phyloP scores from a whole-genome alignment of 2,797 vertebrate genomes.

The Malurus splendens region DNA sequence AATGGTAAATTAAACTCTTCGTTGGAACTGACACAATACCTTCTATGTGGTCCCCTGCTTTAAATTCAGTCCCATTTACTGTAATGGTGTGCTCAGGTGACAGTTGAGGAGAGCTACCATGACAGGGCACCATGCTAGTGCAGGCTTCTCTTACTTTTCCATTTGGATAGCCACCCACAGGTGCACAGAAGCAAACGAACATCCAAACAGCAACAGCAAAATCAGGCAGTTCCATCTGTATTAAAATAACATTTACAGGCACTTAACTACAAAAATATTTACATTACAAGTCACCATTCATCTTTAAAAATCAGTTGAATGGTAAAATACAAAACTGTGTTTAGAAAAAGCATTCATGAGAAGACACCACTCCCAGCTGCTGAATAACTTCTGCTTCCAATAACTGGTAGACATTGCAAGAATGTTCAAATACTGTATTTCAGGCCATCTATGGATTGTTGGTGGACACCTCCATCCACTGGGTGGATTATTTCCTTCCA shows the following conservation, averaged over 20 bases:
- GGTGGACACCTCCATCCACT: neutral
- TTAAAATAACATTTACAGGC: neutral
- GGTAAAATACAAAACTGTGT: neutral
- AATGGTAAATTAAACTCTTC: neutral
- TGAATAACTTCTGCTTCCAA: neutral
- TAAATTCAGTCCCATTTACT: conserved; percentile 70
- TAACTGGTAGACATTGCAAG: neutral
- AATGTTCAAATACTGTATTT: neutral
- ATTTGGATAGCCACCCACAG: conserved; percentile 62
- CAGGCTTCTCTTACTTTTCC: conserved; percentile 76
- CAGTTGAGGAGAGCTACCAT: conserved; percentile 56
- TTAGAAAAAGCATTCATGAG: neutral
- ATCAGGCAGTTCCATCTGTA: conserved; percentile 60
- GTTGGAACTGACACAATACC: conserved; percentile 59
- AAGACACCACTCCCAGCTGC: neutral
- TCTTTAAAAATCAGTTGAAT: neutral
- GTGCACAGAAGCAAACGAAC: neutral
- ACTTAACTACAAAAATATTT: neutral
- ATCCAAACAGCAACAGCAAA: neutral
- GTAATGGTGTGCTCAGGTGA: conserved; percentile 66
- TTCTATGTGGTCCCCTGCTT: conserved; percentile 73
- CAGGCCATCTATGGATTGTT: neutral
- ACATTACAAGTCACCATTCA: neutral
- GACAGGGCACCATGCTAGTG: conserved; percentile 74
- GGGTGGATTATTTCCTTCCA: neutral